Conservation (phyloP, 2,888 invertebrate genomes). For the Tridacna gigas region DNA sequence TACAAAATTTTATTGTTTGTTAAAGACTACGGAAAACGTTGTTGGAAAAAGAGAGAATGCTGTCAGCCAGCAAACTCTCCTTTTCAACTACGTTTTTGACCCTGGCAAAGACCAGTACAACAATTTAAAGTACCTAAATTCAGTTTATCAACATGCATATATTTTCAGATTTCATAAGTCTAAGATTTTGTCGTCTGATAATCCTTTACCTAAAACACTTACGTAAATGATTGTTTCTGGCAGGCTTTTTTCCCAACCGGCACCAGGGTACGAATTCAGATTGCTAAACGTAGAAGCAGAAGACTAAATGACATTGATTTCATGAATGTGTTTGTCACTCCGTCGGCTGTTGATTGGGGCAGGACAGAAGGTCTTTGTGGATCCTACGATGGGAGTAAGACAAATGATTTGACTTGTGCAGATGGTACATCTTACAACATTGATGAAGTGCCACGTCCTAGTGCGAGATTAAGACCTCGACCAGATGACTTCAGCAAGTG, state of each 20-base stretch:
- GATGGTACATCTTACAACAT: constrained; percentile 56
- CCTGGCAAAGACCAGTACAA: too few species aligned
- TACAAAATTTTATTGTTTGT: too few species aligned
- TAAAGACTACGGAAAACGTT: too few species aligned
- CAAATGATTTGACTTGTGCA: constrained; percentile 69
- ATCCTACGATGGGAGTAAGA: constrained; percentile 70
- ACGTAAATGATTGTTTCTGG: neutral
- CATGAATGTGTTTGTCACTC: constrained; percentile 39
- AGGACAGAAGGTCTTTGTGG: constrained; percentile 69
- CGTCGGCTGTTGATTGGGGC: constrained; percentile 41
- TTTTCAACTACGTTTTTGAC: too few species aligned
- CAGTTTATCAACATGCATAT: too few species aligned
- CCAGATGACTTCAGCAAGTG: constrained; percentile 23
- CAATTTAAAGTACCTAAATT: too few species aligned
- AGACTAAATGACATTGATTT: neutral
- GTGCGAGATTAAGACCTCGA: neutral
- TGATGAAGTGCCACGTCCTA: neutral
- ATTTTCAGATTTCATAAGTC: too few species aligned
- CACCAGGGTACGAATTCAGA: constrained; percentile 22
- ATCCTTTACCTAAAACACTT: too few species aligned
- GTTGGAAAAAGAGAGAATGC: too few species aligned
- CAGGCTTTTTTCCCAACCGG: constrained; percentile 47
- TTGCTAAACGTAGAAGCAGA: neutral
- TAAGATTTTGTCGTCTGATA: too few species aligned
- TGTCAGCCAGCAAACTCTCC: too few species aligned